phyloP scores from a whole-genome alignment of 2,113 vertebrate species.

The Aythya baeri region DNA sequence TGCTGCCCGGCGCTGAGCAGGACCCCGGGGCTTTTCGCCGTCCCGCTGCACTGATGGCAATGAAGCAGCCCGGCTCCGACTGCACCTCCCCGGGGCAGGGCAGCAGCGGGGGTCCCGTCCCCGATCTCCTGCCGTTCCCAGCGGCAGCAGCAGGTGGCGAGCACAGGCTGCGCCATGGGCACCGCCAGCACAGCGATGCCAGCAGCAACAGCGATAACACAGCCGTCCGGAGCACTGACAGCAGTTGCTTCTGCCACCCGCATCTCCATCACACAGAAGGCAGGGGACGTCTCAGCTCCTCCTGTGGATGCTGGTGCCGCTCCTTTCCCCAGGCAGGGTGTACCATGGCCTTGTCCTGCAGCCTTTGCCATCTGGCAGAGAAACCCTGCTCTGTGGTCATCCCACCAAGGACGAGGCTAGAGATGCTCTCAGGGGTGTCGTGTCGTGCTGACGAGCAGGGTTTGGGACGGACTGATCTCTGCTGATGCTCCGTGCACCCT shows the following conservation, averaged over 20 bases:
- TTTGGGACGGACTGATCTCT: background rate
- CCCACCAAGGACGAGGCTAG: rapidly evolving
- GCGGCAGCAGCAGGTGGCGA: background rate
- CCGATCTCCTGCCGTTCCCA: background rate
- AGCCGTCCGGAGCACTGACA: background rate
- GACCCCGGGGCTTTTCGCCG: background rate
- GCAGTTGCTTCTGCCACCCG: background rate
- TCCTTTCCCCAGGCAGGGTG: rapidly evolving
- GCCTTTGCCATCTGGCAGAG: background rate
- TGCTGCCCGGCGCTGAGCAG: background rate
- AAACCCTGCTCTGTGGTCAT: rapidly evolving
- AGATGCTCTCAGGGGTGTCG: background rate
- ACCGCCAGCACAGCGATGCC: rapidly evolving
- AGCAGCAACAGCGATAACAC: rapidly evolving
- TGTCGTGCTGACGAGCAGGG: background rate
- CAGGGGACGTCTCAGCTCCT: background rate
- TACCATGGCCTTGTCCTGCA: rapidly evolving
- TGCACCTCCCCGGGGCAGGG: rapidly evolving
- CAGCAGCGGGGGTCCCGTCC: rapidly evolving
- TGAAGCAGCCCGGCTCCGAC: rapidly evolving
- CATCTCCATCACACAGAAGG: background rate
- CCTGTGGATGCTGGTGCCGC: rapidly evolving
- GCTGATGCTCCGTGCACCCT: rapidly evolving
- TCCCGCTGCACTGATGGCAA: rapidly evolving
- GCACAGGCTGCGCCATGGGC: background rate